Conservation (phyloP, 2,888 invertebrate species). For the Epirrhoe tristata region DNA sequence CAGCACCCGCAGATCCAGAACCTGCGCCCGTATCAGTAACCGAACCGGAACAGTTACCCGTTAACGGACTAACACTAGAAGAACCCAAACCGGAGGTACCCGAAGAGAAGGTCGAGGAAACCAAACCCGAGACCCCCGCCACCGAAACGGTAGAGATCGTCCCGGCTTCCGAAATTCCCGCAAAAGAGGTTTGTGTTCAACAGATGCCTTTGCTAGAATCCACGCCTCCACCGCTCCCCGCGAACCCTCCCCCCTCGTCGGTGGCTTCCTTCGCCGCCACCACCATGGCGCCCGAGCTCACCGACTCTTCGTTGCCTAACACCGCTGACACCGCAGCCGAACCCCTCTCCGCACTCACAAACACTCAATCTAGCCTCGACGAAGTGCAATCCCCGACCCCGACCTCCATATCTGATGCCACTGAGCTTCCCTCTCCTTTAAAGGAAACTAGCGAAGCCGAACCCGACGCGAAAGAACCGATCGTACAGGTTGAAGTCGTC, state of each 20-base stretch:
- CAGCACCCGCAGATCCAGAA: slow-evolving; percentile 58
- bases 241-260: slow-evolving; percentile 90
- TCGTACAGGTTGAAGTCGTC: slow-evolving; percentile 15
- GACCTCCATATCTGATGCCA: slow-evolving; percentile 40
- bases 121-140: slow-evolving; percentile 65
- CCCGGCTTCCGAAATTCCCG: slow-evolving; percentile 76
- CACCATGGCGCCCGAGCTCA: slow-evolving; percentile 86
- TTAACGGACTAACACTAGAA: slow-evolving; percentile 75
- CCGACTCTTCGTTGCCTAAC: slow-evolving; percentile 77
- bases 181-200: slow-evolving; percentile 84
- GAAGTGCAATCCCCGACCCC: slow-evolving; percentile 49
- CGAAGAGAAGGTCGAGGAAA: slow-evolving; percentile 61
- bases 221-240: slow-evolving; percentile 90
- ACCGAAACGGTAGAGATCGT: slow-evolving; percentile 68
- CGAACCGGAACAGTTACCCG: slow-evolving; percentile 71
- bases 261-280: slow-evolving; percentile 90
- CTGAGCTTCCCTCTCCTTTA: slow-evolving; percentile 50
- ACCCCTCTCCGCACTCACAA: slow-evolving; percentile 59
- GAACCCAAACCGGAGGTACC: slow-evolving; percentile 63
- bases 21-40: slow-evolving; percentile 50
- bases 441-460: slow-evolving; percentile 47
- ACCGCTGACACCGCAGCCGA: slow-evolving; percentile 67
- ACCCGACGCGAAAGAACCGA: slow-evolving; percentile 14
- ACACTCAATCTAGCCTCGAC: slow-evolving; percentile 55
- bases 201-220: slow-evolving; percentile 87